Evolutionary conservation across 2,888 invertebrate genomes (phyloP).

Genomic region (Philopedon plagiatum): DNA sequence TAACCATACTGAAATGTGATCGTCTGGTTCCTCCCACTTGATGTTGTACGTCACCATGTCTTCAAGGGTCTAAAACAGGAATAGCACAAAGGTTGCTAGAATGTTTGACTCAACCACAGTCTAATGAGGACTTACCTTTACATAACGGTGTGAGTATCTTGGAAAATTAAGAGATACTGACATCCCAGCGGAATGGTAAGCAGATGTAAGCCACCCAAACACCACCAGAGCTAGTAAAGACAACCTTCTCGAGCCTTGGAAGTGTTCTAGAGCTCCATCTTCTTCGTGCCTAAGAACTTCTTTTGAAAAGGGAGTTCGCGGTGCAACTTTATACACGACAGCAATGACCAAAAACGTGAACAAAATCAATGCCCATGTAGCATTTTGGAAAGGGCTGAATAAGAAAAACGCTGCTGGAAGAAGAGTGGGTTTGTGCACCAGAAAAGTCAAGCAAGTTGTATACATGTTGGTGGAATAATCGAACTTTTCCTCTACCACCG

Average conservation of each 20-base stretch:
- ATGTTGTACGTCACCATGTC: constrained; percentile 52
- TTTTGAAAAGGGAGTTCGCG: not conserved
- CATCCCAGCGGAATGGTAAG: constrained; percentile 52
- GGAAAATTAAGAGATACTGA: constrained; percentile 52
- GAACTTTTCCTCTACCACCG: constrained; percentile 14
- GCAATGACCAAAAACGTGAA: not conserved
- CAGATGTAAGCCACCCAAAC: constrained; percentile 39
- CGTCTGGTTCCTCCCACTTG: constrained; percentile 47
- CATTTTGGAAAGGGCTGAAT: constrained; percentile 29
- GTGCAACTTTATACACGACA: not conserved
- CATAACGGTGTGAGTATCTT: constrained; percentile 43
- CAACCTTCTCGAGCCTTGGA: not conserved
- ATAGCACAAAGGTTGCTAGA: too few species aligned
- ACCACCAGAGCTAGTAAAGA: not conserved
- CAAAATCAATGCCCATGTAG: not conserved
- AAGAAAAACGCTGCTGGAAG: constrained; percentile 22
- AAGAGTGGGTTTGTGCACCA: constrained; percentile 32
- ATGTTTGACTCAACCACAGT: too few species aligned
- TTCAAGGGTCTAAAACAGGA: constrained; percentile 37
- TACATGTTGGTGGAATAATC: constrained; percentile 17
- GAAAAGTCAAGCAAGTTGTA: constrained; percentile 28
- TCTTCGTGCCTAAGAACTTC: not conserved
- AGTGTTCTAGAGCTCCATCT: not conserved
- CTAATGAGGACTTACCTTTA: constrained; percentile 24
- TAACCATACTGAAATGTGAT: constrained; percentile 35